Conservation (phyloP, 2,113 vertebrate species). For the Heterocephalus glaber region DNA sequence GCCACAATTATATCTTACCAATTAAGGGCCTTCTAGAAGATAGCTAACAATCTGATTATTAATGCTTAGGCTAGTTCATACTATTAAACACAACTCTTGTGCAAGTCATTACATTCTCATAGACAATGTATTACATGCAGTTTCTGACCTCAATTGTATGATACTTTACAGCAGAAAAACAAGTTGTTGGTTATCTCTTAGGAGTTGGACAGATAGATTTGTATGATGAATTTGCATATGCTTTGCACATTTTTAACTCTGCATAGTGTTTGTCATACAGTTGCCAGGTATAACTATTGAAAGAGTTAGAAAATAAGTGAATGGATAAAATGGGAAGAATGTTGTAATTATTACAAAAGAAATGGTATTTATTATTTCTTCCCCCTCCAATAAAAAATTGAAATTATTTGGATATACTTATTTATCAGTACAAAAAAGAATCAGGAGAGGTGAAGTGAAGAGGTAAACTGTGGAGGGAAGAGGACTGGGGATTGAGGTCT, state of each 20-base stretch:
- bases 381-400: not conserved
- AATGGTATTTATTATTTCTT: not conserved
- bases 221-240: not conserved
- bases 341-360: not conserved
- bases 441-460: not conserved
- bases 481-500: not conserved
- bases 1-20: slow-evolving; percentile 4
- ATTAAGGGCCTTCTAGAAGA: not conserved
- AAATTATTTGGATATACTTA: not conserved
- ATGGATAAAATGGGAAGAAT: not conserved
- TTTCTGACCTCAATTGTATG: not conserved
- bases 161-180: slow-evolving; percentile 37
- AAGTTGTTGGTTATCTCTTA: slow-evolving; percentile 30
- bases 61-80: slow-evolving; percentile 46
- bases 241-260: slow-evolving; percentile 26
- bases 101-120: not conserved
- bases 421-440: not conserved
- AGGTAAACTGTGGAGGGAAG: not conserved
- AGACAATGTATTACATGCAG: not conserved
- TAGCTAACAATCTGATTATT: not conserved
- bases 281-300: not conserved
- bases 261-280: not conserved
- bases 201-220: not conserved
- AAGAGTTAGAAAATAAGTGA: not conserved
- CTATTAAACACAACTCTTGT: not conserved